Evolutionary conservation across 2,797 vertebrate genomes (phyloP), one percentile per base, ranked within the genome.

Genomic region (Chloroceryle amazona): DNA sequence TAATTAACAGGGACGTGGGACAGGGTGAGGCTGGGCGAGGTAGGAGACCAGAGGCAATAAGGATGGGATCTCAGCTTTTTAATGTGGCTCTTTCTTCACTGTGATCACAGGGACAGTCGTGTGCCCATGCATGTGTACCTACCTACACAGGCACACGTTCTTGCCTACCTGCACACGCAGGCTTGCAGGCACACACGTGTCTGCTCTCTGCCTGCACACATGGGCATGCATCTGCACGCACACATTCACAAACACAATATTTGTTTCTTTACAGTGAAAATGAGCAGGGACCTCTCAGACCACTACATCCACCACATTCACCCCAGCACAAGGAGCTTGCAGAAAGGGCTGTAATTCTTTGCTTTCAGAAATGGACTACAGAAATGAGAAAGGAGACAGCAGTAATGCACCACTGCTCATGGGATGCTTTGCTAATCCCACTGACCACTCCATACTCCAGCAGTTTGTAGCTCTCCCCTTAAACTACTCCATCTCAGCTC

Each of bases 1-100:
- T 28, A 79, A 66, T 51, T 76, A 72, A 19, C 23, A 81, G 81
- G 75, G 71, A 68, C 28, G 0, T 23, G 22, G 75, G 82, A 44
- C 90, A 83, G 89, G 68, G 81, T 46, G 91, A 92, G 89, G 89
- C 85, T 87, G 76, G 85, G 61, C 3, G 84, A 89, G 79, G 92
- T n/a, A 61, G 35, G 54, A 88, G 62, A 63, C 75, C 72, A 51
- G 86, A 95, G 70, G 85, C 65, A 68, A 62, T 1, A 83, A 71
- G 79, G 54, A 88, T 0, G 8, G 80, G 79, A 83, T 55, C 54
- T 83, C 7, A 25, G 42, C 68, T 72, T 83, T 86, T 91, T 37
- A 58, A 63, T 8, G 7, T 1, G 9, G 52, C 79, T 94, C 58
- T 91, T 93, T 93, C 94, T 78, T 91, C 92, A 52, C 44, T 47